Percentiles rank a stretch among this genome's conserved stretches.
phyloP scores from a whole-genome alignment of 2,888 invertebrate genomes.

The Epinotia bilunana region DNA sequence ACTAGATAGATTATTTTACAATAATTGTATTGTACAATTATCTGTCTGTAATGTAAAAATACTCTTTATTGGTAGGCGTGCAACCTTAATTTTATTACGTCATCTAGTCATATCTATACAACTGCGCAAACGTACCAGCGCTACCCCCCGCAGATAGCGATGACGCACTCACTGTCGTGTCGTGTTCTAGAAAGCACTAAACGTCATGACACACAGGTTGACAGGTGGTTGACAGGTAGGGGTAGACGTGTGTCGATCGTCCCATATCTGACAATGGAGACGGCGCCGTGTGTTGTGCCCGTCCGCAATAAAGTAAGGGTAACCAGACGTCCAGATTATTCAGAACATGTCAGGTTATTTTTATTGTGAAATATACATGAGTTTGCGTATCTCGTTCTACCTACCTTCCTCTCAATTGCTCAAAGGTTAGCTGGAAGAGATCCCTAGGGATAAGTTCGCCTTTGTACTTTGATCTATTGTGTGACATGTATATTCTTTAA shows the following conservation, averaged over 20 bases:
- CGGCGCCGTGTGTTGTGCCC: neutral
- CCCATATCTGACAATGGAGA: slow-evolving; percentile 8
- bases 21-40: too few species aligned
- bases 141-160: neutral
- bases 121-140: neutral
- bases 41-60: too few species aligned
- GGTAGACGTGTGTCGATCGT: slow-evolving; percentile 51
- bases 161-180: neutral
- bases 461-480: too few species aligned
- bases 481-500: too few species aligned
- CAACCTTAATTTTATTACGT: too few species aligned
- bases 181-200: slow-evolving; percentile 52
- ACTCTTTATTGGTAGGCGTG: too few species aligned
- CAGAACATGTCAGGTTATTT: neutral
- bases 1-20: too few species aligned
- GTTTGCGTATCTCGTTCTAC: too few species aligned
- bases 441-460: too few species aligned
- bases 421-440: too few species aligned
- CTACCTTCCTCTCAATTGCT: too few species aligned
- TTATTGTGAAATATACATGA: too few species aligned
- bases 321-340: neutral
- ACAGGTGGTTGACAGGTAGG: neutral
- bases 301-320: neutral
- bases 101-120: neutral
- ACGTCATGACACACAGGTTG: slow-evolving; percentile 48